Percentiles rank a stretch among this genome's conserved stretches.
phyloP scores from a whole-genome alignment of 2,797 vertebrate genomes.

The Forpus xanthops region DNA sequence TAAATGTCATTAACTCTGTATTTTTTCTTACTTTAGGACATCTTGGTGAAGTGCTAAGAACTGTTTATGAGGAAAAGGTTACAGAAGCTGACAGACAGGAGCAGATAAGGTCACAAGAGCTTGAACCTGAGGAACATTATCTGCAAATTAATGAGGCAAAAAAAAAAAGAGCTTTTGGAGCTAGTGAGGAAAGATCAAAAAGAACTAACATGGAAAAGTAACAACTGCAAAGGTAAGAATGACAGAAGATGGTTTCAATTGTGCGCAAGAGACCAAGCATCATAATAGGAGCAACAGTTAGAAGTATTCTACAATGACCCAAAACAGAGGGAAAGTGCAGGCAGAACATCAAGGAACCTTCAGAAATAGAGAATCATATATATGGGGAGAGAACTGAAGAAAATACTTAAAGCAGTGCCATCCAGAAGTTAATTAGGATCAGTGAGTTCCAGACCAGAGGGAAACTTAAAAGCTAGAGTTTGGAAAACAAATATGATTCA shows the following conservation, averaged over 20 bases:
- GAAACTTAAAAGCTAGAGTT: background rate
- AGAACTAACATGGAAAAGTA: background rate
- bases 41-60: background rate
- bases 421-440: background rate
- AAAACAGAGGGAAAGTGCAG: background rate
- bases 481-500: background rate
- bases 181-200: background rate
- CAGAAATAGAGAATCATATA: background rate
- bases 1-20: background rate
- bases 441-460: background rate
- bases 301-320: background rate
- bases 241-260: background rate
- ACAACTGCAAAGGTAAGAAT: background rate
- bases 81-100: background rate
- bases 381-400: background rate
- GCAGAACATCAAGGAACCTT: background rate
- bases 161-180: background rate
- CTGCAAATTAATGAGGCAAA: background rate
- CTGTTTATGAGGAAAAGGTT: constrained; percentile 3
- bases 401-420: background rate
- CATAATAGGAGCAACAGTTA: background rate
- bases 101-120: background rate
- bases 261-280: background rate
- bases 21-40: background rate
- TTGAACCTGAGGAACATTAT: background rate